Percentiles rank a stretch among this genome's conserved stretches.
Conservation (phyloP, 2,888 invertebrate species). For the Hypomecis atomaria region DNA sequence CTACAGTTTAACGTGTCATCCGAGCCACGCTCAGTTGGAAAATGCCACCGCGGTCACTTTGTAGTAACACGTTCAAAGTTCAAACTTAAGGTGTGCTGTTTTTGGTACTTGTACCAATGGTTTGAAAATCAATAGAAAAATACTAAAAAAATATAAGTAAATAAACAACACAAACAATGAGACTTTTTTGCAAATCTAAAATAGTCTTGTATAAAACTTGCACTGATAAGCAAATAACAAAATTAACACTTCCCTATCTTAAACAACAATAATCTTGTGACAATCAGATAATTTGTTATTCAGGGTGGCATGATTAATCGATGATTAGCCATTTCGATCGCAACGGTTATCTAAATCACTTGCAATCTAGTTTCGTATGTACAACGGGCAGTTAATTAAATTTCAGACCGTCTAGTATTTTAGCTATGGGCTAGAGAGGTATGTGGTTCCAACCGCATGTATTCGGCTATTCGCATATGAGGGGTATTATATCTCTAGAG, state of each 20-base stretch:
- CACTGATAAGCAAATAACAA: not conserved
- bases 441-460: conserved; percentile 17
- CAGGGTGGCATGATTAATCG: conserved; percentile 11
- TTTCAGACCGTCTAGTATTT: conserved; percentile 73
- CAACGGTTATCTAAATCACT: conserved; percentile 56
- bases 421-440: conserved; percentile 53
- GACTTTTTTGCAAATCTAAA: no score
- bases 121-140: no score
- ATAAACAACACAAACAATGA: not conserved
- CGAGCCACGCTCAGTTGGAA: no score
- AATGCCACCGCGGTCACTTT: no score
- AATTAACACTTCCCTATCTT: not conserved
- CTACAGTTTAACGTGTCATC: no score
- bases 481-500: conserved; percentile 9
- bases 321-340: conserved; percentile 36
- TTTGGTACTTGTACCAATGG: no score
- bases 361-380: conserved; percentile 50
- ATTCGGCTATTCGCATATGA: not conserved
- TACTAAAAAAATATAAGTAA: no score
- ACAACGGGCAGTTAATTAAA: conserved; percentile 72
- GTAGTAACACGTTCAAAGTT: no score
- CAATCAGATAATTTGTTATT: conserved; percentile 3
- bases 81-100: no score
- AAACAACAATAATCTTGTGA: not conserved
- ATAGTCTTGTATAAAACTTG: not conserved